Base-by-base conservation (phyloP, 2,888 invertebrate species). In the Eubasilissa splendida region DNA sequence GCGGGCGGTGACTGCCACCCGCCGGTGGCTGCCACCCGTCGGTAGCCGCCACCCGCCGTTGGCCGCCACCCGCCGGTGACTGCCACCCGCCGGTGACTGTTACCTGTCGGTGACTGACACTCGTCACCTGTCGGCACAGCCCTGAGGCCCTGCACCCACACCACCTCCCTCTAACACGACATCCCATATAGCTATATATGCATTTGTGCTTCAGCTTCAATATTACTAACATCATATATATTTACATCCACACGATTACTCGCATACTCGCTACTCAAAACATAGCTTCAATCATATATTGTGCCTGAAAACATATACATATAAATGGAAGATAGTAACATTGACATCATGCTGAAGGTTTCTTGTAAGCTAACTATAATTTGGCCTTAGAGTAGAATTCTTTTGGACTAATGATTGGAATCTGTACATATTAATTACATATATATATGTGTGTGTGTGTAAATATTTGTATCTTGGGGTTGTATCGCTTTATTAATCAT, bases 371-470 rank as follows among this genome's bases (percentile, higher is more conserved):
- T 81, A 79, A 77, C 74, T 50, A 42, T 70, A 71, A 42, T 77
- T 59, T 60, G 42, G 73, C 70, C 73, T 81, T 81, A 77, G 81
- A 58, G 81, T 81, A 81, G 81, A 77, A 71, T 54, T 50, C 54
- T 74, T 80, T 80, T 71, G 73, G 68, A 78, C 22, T 54, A 52
- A 31, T 33, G 42, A 73, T 53, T 74, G 70, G 33, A 22, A 14
- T 54, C 65, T 80, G 80, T 80, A 80, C 71, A 80, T 80, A 80
- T 80, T 77, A 58, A 54, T 60, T 77, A 12, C 53, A 14, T 10
- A 70, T 22, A 22, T 22, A 22, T 22, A 22, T 22, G 22, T 22
- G 22, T 22, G n/a, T 42, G 58, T 70, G 70, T 80, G 80, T 80
- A 80, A 68, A 80, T 80, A 80, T 63, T 76, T 54, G 59, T 75